phyloP scores from a whole-genome alignment of 2,888 invertebrate genomes.

The Andrena fulva region DNA sequence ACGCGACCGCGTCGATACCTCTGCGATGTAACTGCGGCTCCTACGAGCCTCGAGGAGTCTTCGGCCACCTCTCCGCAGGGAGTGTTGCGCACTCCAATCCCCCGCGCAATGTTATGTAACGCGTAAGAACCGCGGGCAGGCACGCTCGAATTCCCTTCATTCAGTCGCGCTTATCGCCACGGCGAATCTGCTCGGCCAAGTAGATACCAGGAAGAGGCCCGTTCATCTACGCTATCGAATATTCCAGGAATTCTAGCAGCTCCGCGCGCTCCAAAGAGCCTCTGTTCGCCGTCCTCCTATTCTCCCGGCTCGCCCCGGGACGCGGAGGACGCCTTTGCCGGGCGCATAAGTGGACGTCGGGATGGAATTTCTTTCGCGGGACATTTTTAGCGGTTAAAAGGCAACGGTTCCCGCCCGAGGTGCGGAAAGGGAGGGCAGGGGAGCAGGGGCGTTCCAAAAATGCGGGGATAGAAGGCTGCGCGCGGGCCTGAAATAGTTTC shows the following conservation, averaged over 20 bases:
- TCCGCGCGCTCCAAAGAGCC: neutral
- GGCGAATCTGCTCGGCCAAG: neutral
- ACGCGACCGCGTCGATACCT: slow-evolving; percentile 31
- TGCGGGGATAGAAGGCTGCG: slow-evolving; percentile 41
- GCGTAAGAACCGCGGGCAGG: neutral
- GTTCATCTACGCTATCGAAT: neutral
- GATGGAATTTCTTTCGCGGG: neutral
- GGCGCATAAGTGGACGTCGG: no score
- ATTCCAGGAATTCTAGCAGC: slow-evolving; percentile 7
- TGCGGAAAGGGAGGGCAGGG: neutral
- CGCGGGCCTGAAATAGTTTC: slow-evolving; percentile 62
- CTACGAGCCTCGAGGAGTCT: neutral
- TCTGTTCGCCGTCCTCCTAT: no score
- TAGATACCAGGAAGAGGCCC: neutral
- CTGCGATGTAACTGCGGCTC: neutral
- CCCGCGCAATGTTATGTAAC: neutral
- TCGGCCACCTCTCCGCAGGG: neutral
- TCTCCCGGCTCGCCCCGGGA: no score
- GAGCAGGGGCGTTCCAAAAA: slow-evolving; percentile 45
- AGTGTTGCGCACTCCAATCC: neutral
- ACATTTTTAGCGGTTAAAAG: slow-evolving; percentile 14
- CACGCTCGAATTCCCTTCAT: slow-evolving; percentile 6
- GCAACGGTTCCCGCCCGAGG: neutral
- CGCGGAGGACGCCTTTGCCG: no score
- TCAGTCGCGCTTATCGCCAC: neutral